Conservation (phyloP, 53 echinoderm and acorn worm genomes). For the Echinarachnius parma region DNA sequence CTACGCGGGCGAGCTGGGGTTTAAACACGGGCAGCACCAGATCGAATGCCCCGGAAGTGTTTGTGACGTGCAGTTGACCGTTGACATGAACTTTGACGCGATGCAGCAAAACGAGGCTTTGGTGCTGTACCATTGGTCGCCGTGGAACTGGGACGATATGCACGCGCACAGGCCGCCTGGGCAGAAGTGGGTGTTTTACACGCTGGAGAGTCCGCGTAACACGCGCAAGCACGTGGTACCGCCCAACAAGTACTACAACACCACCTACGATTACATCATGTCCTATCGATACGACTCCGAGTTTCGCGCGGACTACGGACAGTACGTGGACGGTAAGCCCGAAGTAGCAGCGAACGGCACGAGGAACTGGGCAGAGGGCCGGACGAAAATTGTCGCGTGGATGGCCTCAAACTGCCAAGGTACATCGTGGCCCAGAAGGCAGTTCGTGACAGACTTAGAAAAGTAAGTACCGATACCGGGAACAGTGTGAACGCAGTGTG, state of each 20-base stretch:
- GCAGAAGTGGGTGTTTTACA: conserved; percentile 66
- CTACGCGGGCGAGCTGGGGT: conserved; percentile 10
- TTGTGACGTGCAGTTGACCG: conserved; percentile 9
- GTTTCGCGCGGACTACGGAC: conserved; percentile 49
- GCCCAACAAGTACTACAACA: conserved; percentile 18
- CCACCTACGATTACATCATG: conserved; percentile 36
- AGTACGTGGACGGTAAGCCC: conserved; percentile 32
- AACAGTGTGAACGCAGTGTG: no score
- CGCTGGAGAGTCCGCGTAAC: conserved; percentile 55
- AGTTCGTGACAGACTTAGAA: conserved; percentile 56
- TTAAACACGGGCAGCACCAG: background rate
- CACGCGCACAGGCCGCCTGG: conserved; percentile 8
- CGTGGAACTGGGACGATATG: conserved; percentile 22
- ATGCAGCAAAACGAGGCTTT: conserved; percentile 21
- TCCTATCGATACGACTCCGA: conserved; percentile 52
- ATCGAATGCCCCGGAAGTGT: conserved; percentile 4
- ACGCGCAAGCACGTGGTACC: conserved; percentile 11
- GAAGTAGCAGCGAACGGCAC: conserved; percentile 13
- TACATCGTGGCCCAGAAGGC: conserved; percentile 56
- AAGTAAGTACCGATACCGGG: conserved; percentile 37
- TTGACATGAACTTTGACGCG: conserved; percentile 4
- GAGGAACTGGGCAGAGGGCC: conserved; percentile 55
- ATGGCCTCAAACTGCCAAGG: conserved; percentile 66
- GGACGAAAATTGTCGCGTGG: conserved; percentile 63
- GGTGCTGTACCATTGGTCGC: conserved; percentile 17